Percentiles rank a stretch among this genome's conserved stretches.
Evolutionary conservation across 2,888 invertebrate species (phyloP).

Genomic region (Punctoribates punctum): DNA sequence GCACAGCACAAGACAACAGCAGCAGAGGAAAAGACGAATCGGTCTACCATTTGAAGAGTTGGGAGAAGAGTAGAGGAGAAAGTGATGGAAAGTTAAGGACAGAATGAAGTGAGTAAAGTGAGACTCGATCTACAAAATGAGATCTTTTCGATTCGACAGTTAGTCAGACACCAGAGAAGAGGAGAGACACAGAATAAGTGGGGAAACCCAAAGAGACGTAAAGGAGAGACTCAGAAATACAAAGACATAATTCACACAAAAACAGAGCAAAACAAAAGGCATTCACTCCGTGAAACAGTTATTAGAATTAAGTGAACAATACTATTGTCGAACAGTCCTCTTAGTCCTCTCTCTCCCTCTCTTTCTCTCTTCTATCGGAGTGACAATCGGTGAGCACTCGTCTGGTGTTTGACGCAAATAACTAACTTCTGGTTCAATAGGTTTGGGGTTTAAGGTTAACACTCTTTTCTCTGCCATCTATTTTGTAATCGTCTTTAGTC

Average conservation of each 20-base stretch:
- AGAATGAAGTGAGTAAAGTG: too few species aligned
- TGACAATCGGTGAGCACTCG: neutral
- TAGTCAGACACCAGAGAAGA: neutral
- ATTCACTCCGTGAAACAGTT: neutral
- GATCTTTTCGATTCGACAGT: too few species aligned
- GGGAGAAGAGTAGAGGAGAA: too few species aligned
- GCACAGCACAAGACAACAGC: neutral
- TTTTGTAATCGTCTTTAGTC: neutral
- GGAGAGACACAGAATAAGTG: neutral
- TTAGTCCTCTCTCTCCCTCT: neutral
- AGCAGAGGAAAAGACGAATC: neutral
- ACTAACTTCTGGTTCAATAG: conserved; percentile 11
- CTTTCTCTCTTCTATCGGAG: too few species aligned
- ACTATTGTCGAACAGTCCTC: neutral
- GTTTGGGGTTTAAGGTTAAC: conserved; percentile 23
- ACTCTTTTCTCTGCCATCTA: neutral
- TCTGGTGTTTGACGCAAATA: neutral
- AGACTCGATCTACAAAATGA: too few species aligned
- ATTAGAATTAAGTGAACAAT: neutral
- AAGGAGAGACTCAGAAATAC: neutral
- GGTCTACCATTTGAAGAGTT: neutral
- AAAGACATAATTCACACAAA: neutral
- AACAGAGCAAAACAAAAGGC: too few species aligned
- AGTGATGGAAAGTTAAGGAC: too few species aligned
- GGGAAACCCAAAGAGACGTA: neutral